These are phyloP conservation scores for Teleiodes luculella DNA, from an alignment of 2,888 invertebrate genomes.

Conservation along the genomic window DNA sequence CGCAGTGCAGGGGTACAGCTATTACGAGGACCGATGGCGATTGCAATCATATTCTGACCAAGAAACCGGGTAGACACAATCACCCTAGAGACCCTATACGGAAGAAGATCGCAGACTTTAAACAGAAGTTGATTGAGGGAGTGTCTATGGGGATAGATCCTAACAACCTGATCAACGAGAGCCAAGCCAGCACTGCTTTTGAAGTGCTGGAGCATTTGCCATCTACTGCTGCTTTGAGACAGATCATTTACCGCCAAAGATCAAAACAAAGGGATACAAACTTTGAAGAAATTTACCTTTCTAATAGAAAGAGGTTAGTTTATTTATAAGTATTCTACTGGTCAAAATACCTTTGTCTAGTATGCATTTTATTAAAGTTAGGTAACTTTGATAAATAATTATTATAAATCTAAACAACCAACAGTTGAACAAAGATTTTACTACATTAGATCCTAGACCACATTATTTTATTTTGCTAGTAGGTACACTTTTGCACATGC, in stretches of 20 bases:
- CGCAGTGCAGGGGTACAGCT: conserved; percentile 8
- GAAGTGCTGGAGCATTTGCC: conserved; percentile 3
- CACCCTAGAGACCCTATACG: conserved; percentile 6
- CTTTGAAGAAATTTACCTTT: neutral
- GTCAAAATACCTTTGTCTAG: too few species aligned
- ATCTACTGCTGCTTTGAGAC: neutral
- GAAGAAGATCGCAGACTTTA: conserved; percentile 11
- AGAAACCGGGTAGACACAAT: neutral
- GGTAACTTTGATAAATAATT: too few species aligned
- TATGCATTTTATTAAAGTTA: too few species aligned
- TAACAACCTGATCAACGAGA: neutral
- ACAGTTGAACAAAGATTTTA: too few species aligned
- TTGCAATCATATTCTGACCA: conserved; percentile 6
- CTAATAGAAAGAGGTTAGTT: neutral
- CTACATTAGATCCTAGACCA: too few species aligned
- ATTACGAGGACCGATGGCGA: conserved; percentile 7
- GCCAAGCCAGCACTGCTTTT: neutral
- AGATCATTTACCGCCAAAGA: neutral
- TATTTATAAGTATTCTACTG: neutral
- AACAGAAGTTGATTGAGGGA: conserved; percentile 2
- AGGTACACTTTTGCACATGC: too few species aligned
- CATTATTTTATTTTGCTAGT: too few species aligned
- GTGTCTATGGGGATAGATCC: conserved; percentile 5
- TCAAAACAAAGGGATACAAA: neutral
- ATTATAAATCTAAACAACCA: too few species aligned